Percentiles rank a stretch among this genome's conserved stretches.
These are phyloP conservation scores for Cydia fagiglandana DNA, from an alignment of 1,140 invertebrate genomes.

Conservation along the genomic window DNA sequence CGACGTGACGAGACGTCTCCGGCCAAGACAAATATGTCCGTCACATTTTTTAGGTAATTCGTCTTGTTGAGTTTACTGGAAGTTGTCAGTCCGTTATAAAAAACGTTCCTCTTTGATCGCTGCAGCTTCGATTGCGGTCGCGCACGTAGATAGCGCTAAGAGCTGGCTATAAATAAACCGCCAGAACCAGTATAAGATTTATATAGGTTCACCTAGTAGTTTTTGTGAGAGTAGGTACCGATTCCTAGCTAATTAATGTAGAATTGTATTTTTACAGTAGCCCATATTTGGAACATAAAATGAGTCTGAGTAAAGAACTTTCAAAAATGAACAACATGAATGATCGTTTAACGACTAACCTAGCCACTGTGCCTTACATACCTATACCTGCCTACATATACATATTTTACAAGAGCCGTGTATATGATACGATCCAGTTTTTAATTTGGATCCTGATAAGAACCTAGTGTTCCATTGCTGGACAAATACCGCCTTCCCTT, in stretches of 20 bases:
- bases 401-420: not conserved
- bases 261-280: conserved; percentile 8
- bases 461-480: no score
- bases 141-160: conserved; percentile 31
- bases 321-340: conserved; percentile 3
- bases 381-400: not conserved
- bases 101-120: conserved; percentile 42
- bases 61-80: conserved; percentile 50
- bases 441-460: no score
- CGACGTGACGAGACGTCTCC: conserved; percentile 74
- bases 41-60: conserved; percentile 71
- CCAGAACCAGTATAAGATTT: conserved; percentile 18
- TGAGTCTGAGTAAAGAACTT: conserved; percentile 10
- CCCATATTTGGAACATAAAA: conserved; percentile 20
- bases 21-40: conserved; percentile 70
- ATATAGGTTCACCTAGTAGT: conserved; percentile 16
- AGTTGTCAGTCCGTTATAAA: conserved; percentile 33
- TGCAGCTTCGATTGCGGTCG: conserved; percentile 25
- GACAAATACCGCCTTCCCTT: no score
- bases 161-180: conserved; percentile 16
- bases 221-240: not conserved
- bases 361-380: not conserved
- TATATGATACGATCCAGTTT: not conserved
- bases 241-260: conserved; percentile 21
- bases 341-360: not conserved